Base-by-base conservation (phyloP, 2,113 vertebrate genomes). In the Colius striatus region DNA sequence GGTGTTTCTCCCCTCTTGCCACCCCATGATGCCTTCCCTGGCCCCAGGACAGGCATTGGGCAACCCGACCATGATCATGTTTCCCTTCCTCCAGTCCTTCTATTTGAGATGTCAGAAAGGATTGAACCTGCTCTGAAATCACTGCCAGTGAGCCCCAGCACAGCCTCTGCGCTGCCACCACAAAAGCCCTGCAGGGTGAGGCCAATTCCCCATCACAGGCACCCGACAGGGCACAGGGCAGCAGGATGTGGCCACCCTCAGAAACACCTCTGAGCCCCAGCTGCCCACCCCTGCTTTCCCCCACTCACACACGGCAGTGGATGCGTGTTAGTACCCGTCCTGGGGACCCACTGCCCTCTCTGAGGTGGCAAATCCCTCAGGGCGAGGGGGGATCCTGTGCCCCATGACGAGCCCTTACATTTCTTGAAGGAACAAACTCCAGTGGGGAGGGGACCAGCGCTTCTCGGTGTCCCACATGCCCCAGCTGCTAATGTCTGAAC, bases 321-420 rank as follows among this genome's bases (percentile, higher is more conserved):
- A 72, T 93, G 88, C 73, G 2, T 94, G 96, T 98, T 97, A 98
- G 97, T 98, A 80, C 41, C 60, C 47, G 2, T 13, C 36, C 26
- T 36, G 5, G 3, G 67, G 57, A 54, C 30, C 55, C 2, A 0
- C 34, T 4, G 2, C 34, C 20, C 2, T 15, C 47, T 65, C 36
- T 2, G 6, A 38, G 32, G 47, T 2, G 20, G 48, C 2, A 4
- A 57, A 50, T 13, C 32, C 43, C 47, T 58, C 2, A 7, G 16
- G 67, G 11, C 0, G 3, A 87, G 78, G 1, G 0, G 36, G 22
- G 62, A 70, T 13, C 72, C 68, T 32, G 30, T 13, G 22, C 50
- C 22, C 7, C 21, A 48, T 32, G 1, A 16, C 10, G 34, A 90
- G 72, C 21, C 55, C 89, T 86, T 55, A 27, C 4, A 48, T 23